phyloP scores from a whole-genome alignment of 2,113 vertebrate species.

The Campylomormyrus numenius region DNA sequence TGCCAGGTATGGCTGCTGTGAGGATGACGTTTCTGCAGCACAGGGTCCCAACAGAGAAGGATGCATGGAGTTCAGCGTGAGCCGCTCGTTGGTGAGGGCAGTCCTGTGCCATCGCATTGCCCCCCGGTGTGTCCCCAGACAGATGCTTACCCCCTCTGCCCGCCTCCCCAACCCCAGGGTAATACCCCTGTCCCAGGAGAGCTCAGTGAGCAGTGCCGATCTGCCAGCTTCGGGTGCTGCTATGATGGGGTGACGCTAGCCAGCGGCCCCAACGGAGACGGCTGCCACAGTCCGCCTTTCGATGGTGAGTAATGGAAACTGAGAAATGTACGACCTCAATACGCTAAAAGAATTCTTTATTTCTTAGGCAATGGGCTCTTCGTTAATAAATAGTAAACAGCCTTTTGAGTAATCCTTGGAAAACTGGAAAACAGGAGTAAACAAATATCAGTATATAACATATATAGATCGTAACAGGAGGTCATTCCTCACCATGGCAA shows the following conservation, averaged over 20 bases:
- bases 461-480: not conserved
- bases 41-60: slow-evolving; percentile 69
- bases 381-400: not conserved
- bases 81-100: slow-evolving; percentile 56
- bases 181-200: slow-evolving; percentile 47
- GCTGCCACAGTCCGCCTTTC: slow-evolving; percentile 65
- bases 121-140: not conserved
- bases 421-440: not conserved
- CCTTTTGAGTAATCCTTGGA: not conserved
- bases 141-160: not conserved
- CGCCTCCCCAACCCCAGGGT: slow-evolving; percentile 28
- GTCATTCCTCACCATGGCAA: not conserved
- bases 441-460: not conserved
- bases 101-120: not conserved
- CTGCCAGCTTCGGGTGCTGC: slow-evolving; percentile 79
- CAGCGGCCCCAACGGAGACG: slow-evolving; percentile 75
- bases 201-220: slow-evolving; percentile 60
- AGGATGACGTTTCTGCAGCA: slow-evolving; percentile 68
- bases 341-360: not conserved
- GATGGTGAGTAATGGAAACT: slow-evolving; percentile 61
- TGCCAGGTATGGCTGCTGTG: slow-evolving; percentile 81
- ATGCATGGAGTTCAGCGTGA: slow-evolving; percentile 50
- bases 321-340: not conserved
- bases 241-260: slow-evolving; percentile 72
- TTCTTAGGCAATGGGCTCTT: not conserved